Base-by-base conservation (phyloP, 2,888 invertebrate species). In the Nymphalis polychloros region DNA sequence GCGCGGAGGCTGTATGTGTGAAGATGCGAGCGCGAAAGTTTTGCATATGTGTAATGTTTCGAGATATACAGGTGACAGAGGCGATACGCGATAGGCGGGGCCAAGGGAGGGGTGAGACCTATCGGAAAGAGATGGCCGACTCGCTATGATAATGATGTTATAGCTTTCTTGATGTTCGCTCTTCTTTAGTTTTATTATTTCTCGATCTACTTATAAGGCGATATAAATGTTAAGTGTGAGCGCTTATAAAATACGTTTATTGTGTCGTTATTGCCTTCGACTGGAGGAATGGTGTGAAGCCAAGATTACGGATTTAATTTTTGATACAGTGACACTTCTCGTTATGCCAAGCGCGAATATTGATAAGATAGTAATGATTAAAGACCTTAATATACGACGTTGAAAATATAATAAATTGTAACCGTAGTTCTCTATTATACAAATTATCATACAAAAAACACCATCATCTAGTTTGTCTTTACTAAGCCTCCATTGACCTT, bases 21-120 rank as follows among this genome's bases (percentile, higher is more conserved):
- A 70, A 60, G 88, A 87, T 84, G 88, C 84, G 88, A 89, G 85
- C 86, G 87, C 83, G 87, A 89, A 90, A 88, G 90, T 92, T 92
- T 92, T 92, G 92, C 92, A 92, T 92, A 92, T 92, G 92, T 92
- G 91, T 92, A 92, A 92, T 92, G 92, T 91, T 92, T 91, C 88
- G 86, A 90, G 91, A 90, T 92, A 91, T 87, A 91, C 92, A 92
- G 92, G 92, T 92, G 92, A 92, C 92, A 92, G 87, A 83, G 86
- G 85, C 88, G 89, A 84, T 89, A 89, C 88, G 85, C 84, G 86
- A 81, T 90, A 85, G 92, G 92, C 92, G 92, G 88, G 86, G 91
- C 90, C 78, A 82, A 81, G 79, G 85, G 87, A 84, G 89, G 90
- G 90, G 88, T 89, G 84, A 90, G 83, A 90, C 86, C 88, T 90